These are phyloP conservation scores for Drosophila parabipectinata DNA, from an alignment of 1,140 invertebrate genomes.

Conservation along the genomic window DNA sequence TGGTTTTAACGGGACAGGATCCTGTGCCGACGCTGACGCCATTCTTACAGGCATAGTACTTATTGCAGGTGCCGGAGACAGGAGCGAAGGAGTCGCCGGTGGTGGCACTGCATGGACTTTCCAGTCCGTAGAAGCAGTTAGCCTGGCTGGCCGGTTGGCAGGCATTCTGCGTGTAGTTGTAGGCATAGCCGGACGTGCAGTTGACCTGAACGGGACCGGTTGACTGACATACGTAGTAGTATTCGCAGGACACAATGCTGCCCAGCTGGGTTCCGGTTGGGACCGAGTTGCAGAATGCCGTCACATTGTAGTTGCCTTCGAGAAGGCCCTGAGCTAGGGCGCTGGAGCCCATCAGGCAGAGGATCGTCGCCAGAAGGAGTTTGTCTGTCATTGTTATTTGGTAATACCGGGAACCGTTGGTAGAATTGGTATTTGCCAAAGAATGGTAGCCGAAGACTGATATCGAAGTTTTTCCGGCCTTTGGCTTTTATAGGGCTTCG, in stretches of 20 bases:
- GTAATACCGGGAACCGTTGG: slow-evolving; percentile 9
- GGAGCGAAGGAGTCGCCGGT: slow-evolving; percentile 32
- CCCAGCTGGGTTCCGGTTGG: slow-evolving; percentile 39
- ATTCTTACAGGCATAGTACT: slow-evolving; percentile 27
- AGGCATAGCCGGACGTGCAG: slow-evolving; percentile 46
- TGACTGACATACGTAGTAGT: slow-evolving; percentile 45
- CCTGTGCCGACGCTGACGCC: not conserved
- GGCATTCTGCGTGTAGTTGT: slow-evolving; percentile 15
- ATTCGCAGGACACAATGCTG: slow-evolving; percentile 47
- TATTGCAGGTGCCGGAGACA: slow-evolving; percentile 23
- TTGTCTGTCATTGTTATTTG: slow-evolving; percentile 45
- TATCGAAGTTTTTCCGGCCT: slow-evolving; percentile 25
- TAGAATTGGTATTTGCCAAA: slow-evolving; percentile 27
- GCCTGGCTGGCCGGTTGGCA: slow-evolving; percentile 38
- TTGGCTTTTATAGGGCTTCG: slow-evolving; percentile 36
- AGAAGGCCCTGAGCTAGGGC: slow-evolving; percentile 25
- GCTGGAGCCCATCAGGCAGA: slow-evolving; percentile 43
- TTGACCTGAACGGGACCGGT: slow-evolving; percentile 28
- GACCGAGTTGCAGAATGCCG: slow-evolving; percentile 41
- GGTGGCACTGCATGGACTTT: slow-evolving; percentile 30
- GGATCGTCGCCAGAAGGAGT: slow-evolving; percentile 39
- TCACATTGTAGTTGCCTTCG: slow-evolving; percentile 68
- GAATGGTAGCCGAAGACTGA: slow-evolving; percentile 41
- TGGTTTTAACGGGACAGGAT: not conserved
- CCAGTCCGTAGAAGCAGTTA: slow-evolving; percentile 44